Evolutionary conservation across 2,888 invertebrate genomes (phyloP).

Genomic region (Tuberolachnus salignus): DNA sequence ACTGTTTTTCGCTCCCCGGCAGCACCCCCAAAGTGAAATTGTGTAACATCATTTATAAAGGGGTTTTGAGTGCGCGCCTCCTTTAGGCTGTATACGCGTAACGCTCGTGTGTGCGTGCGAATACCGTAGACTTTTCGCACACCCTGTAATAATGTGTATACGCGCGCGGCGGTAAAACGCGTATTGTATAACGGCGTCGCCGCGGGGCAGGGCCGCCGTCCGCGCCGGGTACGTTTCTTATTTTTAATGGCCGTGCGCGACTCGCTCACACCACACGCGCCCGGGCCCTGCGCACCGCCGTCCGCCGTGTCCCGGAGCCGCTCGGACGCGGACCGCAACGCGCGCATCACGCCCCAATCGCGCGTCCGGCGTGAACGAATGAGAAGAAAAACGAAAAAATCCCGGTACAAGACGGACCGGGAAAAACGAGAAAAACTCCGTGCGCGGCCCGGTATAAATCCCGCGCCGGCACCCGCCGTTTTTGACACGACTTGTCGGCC

Average conservation of each 20-base stretch:
- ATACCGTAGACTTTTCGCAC: background rate
- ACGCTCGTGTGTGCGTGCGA: background rate
- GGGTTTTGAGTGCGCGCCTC: constrained; percentile 32
- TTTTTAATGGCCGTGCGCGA: background rate
- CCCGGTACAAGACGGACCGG: no score
- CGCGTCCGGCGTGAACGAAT: no score
- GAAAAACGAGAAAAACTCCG: no score
- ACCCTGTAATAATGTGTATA: background rate
- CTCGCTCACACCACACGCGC: background rate
- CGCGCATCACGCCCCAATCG: no score
- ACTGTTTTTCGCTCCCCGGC: constrained; percentile 8
- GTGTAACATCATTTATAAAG: constrained; percentile 38
- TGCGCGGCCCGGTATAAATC: no score
- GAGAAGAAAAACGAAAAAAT: no score
- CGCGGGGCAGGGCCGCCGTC: background rate
- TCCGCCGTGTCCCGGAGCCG: no score
- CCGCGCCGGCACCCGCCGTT: no score
- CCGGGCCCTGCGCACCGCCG: no score
- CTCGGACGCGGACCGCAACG: no score
- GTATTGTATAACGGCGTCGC: background rate
- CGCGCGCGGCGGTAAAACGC: no score
- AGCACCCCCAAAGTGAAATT: constrained; percentile 38
- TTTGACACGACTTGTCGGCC: no score
- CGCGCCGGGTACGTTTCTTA: background rate
- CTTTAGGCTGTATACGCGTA: background rate